A percentile compares a stretch with the other conserved stretches of the same genome.
These are phyloP conservation scores for Oryzias melastigma DNA, from an alignment of 2,113 vertebrate genomes.

Conservation along the genomic window DNA sequence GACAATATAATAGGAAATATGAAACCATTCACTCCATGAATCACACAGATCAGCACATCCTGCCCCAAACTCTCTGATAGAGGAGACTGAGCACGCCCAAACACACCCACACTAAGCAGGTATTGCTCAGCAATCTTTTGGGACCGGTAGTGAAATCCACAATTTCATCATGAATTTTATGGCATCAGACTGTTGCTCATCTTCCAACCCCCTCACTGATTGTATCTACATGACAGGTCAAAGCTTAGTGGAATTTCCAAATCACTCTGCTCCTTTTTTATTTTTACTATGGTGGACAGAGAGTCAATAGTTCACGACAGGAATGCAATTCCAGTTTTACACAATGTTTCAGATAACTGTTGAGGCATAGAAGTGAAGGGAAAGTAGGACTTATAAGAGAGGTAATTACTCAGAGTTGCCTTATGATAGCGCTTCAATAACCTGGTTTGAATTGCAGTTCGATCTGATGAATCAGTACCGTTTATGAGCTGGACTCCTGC, in stretches of 20 bases:
- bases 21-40: constrained; percentile 22
- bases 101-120: constrained; percentile 40
- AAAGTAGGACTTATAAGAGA: constrained; percentile 9
- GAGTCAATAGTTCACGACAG: constrained; percentile 34
- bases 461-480: background rate
- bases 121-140: constrained; percentile 35
- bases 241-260: constrained; percentile 26
- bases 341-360: background rate
- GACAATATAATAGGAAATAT: constrained; percentile 8
- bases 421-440: background rate
- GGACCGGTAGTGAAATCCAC: background rate
- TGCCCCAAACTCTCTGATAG: constrained; percentile 39
- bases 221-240: background rate
- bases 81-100: constrained; percentile 54
- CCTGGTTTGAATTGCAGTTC: background rate
- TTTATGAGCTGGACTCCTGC: background rate
- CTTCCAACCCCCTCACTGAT: background rate
- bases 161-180: background rate
- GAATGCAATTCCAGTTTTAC: constrained; percentile 9
- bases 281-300: constrained; percentile 8
- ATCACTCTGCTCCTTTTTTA: background rate
- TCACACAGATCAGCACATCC: constrained; percentile 34
- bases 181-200: constrained; percentile 5
- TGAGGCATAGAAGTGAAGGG: background rate
- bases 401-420: background rate